phyloP scores from a whole-genome alignment of 2,113 vertebrate genomes.

The Hypocryptadius cinnamomeus region DNA sequence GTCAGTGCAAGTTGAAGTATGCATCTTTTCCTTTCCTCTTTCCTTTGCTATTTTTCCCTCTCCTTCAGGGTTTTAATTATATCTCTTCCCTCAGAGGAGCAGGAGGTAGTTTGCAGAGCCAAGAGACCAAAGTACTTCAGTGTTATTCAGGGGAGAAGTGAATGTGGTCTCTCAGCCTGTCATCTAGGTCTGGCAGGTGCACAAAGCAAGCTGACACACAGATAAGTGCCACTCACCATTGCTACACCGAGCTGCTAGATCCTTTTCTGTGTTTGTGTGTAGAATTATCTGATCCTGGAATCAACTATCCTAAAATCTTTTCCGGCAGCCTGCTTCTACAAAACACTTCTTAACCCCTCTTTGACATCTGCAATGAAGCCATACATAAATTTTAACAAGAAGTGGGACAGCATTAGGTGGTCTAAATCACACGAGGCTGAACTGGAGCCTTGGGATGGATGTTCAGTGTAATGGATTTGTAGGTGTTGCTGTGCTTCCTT shows the following conservation, averaged over 20 bases:
- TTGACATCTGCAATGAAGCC: not conserved
- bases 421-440: not conserved
- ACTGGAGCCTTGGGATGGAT: not conserved
- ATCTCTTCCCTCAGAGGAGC: conserved; percentile 51
- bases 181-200: conserved; percentile 61
- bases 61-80: conserved; percentile 66
- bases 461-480: not conserved
- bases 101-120: conserved; percentile 57
- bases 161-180: conserved; percentile 69
- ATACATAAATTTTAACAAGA: not conserved
- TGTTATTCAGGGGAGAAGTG: conserved; percentile 56
- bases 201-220: conserved; percentile 39
- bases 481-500: not conserved
- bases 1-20: conserved; percentile 38
- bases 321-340: not conserved
- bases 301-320: not conserved
- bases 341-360: not conserved
- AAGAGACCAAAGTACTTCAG: conserved; percentile 52
- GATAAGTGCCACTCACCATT: conserved; percentile 62
- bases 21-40: conserved; percentile 34
- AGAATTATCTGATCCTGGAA: not conserved
- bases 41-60: not conserved
- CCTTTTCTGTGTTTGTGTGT: not conserved
- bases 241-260: not conserved
- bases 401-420: not conserved